These are phyloP conservation scores for Ancistrus triradiatus DNA, from an alignment of 2,113 vertebrate species.

Conservation along the genomic window DNA sequence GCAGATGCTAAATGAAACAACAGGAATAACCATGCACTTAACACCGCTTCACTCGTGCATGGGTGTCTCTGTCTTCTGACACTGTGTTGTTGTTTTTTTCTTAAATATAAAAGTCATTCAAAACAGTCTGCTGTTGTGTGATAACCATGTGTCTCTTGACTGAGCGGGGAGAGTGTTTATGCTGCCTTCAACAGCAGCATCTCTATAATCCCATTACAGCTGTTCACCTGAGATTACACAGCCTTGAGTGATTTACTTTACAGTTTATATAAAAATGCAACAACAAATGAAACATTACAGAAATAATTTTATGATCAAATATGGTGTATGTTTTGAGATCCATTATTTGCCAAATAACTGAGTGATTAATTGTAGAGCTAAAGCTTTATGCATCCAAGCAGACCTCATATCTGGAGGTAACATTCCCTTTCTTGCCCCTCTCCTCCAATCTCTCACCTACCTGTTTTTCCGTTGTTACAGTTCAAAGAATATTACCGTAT, in stretches of 20 bases:
- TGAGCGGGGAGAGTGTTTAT: constrained; percentile 30
- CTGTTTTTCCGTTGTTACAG: too few species aligned
- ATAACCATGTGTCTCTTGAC: constrained; percentile 47
- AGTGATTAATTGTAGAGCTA: too few species aligned
- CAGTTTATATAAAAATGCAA: constrained; percentile 28
- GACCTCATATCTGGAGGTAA: too few species aligned
- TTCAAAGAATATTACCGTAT: too few species aligned
- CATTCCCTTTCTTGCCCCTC: too few species aligned
- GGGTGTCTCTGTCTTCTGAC: constrained; percentile 46
- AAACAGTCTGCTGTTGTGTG: constrained; percentile 54
- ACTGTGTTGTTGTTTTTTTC: constrained; percentile 31
- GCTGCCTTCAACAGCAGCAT: constrained; percentile 38
- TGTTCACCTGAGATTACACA: constrained; percentile 49
- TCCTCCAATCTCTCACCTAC: too few species aligned
- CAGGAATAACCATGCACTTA: constrained; percentile 50
- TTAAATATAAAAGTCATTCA: too few species aligned
- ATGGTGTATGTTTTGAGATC: too few species aligned
- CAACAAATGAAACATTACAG: background rate
- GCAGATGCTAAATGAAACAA: constrained; percentile 49
- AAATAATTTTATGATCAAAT: background rate
- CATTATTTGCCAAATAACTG: too few species aligned
- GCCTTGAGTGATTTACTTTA: constrained; percentile 31
- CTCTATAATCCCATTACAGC: constrained; percentile 45
- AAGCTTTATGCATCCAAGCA: too few species aligned
- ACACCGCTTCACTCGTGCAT: constrained; percentile 42